These are phyloP conservation scores for Capromys pilorides DNA, from an alignment of 2,797 vertebrate species.

Conservation along the genomic window DNA sequence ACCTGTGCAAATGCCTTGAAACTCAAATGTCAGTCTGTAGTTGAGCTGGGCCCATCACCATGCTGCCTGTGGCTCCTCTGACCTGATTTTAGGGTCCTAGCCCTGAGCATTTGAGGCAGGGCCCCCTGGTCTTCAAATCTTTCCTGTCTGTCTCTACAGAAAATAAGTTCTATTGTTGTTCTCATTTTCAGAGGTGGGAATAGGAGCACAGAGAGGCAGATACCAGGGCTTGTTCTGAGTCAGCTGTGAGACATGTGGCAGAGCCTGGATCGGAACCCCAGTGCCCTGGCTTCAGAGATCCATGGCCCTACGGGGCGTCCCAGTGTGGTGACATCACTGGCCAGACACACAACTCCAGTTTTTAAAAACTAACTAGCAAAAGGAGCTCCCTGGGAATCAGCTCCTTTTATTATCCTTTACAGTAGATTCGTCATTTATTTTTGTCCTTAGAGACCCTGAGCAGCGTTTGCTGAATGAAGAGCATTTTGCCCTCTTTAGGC, in stretches of 20 bases:
- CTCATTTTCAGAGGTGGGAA: background rate
- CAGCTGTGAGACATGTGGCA: background rate
- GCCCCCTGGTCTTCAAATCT: background rate
- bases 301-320: background rate
- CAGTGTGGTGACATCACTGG: background rate
- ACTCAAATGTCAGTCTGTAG: background rate
- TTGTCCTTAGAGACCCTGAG: background rate
- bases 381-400: background rate
- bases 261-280: background rate
- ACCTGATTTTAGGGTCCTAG: no score
- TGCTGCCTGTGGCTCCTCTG: background rate
- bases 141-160: background rate
- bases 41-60: background rate
- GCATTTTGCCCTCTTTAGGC: slow-evolving; percentile 20
- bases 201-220: background rate
- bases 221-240: background rate
- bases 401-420: background rate
- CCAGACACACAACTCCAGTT: background rate
- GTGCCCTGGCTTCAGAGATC: background rate
- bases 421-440: background rate
- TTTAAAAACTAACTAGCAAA: slow-evolving; percentile 5
- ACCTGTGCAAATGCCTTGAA: background rate
- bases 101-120: background rate
- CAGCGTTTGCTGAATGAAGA: background rate
- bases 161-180: background rate